A percentile compares a stretch with the other conserved stretches of the same genome.
Evolutionary conservation across 2,888 invertebrate genomes (phyloP).

Genomic region (Rapana venosa): DNA sequence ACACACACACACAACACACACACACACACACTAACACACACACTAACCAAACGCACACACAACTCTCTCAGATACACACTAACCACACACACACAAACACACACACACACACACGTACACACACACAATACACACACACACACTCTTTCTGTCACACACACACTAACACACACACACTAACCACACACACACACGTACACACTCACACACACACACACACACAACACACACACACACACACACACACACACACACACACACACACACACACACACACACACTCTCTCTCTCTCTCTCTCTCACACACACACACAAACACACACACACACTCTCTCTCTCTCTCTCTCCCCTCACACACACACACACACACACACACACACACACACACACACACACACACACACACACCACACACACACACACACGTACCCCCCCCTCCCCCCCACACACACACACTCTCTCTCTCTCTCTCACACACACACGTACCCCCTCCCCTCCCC

Average conservation of each 20-base stretch:
- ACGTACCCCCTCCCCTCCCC: background rate
- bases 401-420: background rate
- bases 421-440: background rate
- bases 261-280: background rate
- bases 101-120: too few species aligned
- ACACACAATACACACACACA: background rate
- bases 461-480: too few species aligned
- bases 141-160: background rate
- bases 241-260: constrained; percentile 1
- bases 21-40: too few species aligned
- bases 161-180: background rate
- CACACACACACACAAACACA: background rate
- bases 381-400: background rate
- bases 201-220: background rate
- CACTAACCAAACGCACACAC: too few species aligned
- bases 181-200: background rate
- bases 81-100: too few species aligned
- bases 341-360: background rate
- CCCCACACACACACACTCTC: background rate
- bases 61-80: too few species aligned
- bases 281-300: background rate
- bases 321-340: background rate
- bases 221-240: background rate
- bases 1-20: too few species aligned
- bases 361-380: background rate